Evolutionary conservation across 2,113 vertebrate genomes (phyloP).

Genomic region (Patagioenas fasciata): DNA sequence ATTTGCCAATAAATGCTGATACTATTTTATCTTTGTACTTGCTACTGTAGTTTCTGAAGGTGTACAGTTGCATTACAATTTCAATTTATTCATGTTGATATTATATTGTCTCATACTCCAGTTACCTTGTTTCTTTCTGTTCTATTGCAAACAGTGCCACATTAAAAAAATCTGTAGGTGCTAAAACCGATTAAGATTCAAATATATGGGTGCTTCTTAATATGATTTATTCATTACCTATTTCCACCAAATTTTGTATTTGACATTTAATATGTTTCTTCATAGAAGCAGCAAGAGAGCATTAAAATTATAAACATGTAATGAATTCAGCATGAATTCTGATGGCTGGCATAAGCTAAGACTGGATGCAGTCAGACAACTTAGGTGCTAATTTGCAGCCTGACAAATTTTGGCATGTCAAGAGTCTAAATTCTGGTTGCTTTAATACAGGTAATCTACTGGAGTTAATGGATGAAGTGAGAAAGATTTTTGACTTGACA

Average conservation of each 20-base stretch:
- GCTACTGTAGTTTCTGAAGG: not conserved
- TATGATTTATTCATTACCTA: not conserved
- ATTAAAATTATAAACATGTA: not conserved
- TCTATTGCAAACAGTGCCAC: not conserved
- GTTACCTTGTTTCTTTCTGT: not conserved
- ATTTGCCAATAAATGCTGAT: not conserved
- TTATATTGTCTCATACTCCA: not conserved
- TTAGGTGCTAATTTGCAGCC: slow-evolving; percentile 9
- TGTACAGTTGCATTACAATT: not conserved
- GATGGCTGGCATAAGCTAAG: not conserved
- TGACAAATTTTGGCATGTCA: slow-evolving; percentile 11
- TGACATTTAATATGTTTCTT: not conserved
- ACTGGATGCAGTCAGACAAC: not conserved
- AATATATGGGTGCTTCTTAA: not conserved
- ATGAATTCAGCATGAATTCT: slow-evolving; percentile 12
- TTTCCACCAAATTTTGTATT: not conserved
- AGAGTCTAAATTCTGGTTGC: not conserved
- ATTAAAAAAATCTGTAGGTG: not conserved
- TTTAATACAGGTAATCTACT: not conserved
- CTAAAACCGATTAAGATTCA: not conserved
- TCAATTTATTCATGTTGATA: not conserved
- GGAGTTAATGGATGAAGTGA: not conserved
- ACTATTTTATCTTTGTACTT: not conserved
- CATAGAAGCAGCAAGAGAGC: not conserved
- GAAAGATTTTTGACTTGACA: not conserved